Evolutionary conservation across 2,888 invertebrate genomes (phyloP).

Genomic region (Sesia apiformis): DNA sequence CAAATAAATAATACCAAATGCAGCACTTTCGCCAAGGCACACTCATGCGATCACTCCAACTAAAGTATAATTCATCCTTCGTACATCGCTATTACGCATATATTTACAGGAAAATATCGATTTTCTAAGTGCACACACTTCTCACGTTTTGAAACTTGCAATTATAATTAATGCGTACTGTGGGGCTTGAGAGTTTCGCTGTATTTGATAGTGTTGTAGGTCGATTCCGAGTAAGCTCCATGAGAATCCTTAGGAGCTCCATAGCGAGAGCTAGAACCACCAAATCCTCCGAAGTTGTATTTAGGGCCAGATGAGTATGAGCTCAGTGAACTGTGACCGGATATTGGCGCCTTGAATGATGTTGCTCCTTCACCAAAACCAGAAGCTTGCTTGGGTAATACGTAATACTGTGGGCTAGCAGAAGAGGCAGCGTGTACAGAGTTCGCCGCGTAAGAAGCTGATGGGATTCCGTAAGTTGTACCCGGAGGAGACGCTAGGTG

Average conservation of each 20-base stretch:
- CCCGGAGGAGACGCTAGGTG: slow-evolving; percentile 44
- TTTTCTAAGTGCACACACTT: slow-evolving; percentile 4
- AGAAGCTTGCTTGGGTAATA: slow-evolving; percentile 16
- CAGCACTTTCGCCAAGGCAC: slow-evolving; percentile 24
- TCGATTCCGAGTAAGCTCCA: slow-evolving; percentile 54
- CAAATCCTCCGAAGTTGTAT: slow-evolving; percentile 41
- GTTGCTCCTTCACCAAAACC: slow-evolving; percentile 45
- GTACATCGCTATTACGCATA: slow-evolving; percentile 20
- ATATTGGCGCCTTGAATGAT: slow-evolving; percentile 40
- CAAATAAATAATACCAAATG: slow-evolving; percentile 39
- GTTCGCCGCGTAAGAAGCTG: slow-evolving; percentile 31
- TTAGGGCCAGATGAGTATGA: slow-evolving; percentile 49
- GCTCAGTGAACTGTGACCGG: slow-evolving; percentile 39
- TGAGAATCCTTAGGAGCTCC: slow-evolving; percentile 44
- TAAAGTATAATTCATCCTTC: slow-evolving; percentile 14
- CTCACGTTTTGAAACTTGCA: not conserved
- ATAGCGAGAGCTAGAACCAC: slow-evolving; percentile 35
- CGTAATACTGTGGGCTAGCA: slow-evolving; percentile 45
- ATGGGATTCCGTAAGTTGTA: slow-evolving; percentile 44
- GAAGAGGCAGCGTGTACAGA: slow-evolving; percentile 46
- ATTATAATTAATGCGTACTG: not conserved
- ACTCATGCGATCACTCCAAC: slow-evolving; percentile 18
- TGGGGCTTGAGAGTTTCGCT: slow-evolving; percentile 63
- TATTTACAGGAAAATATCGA: slow-evolving; percentile 36
- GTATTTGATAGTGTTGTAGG: slow-evolving; percentile 68